These are phyloP conservation scores for Stictonetta naevosa DNA, from an alignment of 2,113 vertebrate genomes.

Conservation along the genomic window DNA sequence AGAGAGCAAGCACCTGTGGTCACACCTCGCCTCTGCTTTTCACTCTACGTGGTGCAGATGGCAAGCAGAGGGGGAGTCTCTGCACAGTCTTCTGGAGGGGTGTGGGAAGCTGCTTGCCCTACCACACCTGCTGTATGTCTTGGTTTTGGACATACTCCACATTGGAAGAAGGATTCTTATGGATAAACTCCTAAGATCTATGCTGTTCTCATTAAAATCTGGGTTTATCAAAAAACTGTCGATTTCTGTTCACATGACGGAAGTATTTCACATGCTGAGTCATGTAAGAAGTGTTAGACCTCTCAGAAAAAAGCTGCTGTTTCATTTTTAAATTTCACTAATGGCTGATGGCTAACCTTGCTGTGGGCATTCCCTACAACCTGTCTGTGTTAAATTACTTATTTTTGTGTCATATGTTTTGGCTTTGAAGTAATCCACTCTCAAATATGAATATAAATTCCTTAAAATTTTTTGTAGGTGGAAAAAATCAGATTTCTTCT, in stretches of 20 bases:
- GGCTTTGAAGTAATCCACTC: neutral
- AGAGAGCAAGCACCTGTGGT: neutral
- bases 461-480: conserved; percentile 74
- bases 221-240: neutral
- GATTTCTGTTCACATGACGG: neutral
- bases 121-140: rapidly evolving
- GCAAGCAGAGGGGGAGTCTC: neutral
- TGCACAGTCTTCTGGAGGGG: neutral
- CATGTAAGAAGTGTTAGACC: neutral
- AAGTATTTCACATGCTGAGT: neutral
- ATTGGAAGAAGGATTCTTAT: neutral
- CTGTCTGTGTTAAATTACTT: neutral
- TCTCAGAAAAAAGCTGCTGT: neutral
- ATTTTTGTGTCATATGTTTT: neutral
- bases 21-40: neutral
- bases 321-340: neutral
- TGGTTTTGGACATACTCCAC: neutral
- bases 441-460: neutral
- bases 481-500: conserved; percentile 92
- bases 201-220: neutral
- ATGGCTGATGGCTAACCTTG: neutral
- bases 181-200: neutral
- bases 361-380: neutral
- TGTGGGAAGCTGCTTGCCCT: neutral
- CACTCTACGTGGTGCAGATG: neutral